phyloP scores from a whole-genome alignment of 2,113 vertebrate genomes.

The Irena cyanogastra region DNA sequence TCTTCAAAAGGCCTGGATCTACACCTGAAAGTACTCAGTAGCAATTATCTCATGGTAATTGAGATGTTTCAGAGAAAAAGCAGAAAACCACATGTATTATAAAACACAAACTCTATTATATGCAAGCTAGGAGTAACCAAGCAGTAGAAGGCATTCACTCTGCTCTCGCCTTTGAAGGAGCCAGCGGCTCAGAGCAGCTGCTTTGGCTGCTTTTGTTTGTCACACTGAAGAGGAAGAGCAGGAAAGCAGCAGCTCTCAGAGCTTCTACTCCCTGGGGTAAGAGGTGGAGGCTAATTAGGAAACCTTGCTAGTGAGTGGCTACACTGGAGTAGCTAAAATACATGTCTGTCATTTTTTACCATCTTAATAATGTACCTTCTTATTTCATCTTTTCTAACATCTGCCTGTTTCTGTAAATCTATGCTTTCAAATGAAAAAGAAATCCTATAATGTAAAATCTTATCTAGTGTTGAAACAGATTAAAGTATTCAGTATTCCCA shows the following conservation, averaged over 20 bases:
- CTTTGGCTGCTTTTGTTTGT: slow-evolving; percentile 6
- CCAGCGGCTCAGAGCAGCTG: background rate
- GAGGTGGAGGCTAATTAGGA: background rate
- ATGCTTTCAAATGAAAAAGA: background rate
- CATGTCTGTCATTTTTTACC: background rate
- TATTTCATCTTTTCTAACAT: background rate
- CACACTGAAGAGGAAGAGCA: background rate
- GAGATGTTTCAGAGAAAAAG: background rate
- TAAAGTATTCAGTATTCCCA: background rate
- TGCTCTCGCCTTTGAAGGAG: background rate
- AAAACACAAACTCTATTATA: background rate
- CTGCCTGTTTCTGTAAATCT: background rate
- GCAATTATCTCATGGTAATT: background rate
- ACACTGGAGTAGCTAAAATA: background rate
- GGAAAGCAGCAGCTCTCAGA: background rate
- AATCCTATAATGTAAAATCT: background rate
- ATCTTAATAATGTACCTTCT: background rate
- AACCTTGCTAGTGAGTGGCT: background rate
- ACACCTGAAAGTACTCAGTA: background rate
- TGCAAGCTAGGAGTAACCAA: background rate
- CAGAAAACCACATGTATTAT: background rate
- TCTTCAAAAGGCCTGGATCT: background rate
- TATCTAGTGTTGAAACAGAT: background rate
- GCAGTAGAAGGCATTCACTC: background rate
- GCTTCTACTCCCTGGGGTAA: slow-evolving; percentile 6